Percentiles rank a stretch among this genome's conserved stretches.
Evolutionary conservation across 2,113 vertebrate species (phyloP).

Genomic region (Serranochromis macrocephalus): DNA sequence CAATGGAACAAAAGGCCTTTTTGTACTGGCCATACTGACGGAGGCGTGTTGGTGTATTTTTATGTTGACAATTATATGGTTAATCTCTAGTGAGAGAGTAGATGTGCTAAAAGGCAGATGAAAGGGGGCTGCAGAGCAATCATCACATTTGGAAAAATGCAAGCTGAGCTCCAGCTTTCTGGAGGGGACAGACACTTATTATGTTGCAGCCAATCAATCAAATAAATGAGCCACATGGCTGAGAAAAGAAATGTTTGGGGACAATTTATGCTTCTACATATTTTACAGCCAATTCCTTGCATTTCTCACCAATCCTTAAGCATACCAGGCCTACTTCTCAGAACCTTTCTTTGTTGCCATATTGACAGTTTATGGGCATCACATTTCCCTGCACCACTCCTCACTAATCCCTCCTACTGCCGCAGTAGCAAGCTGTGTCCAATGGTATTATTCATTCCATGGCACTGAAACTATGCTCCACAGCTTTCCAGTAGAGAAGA

Average conservation of each 20-base stretch:
- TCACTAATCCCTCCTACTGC: neutral
- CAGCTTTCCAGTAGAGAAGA: neutral
- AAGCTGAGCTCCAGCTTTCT: neutral
- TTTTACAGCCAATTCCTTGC: neutral
- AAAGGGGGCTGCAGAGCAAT: neutral
- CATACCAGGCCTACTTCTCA: neutral
- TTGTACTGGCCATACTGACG: slow-evolving; percentile 11
- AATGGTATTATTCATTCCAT: slow-evolving; percentile 18
- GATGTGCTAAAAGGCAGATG: slow-evolving; percentile 1
- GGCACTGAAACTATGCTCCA: neutral
- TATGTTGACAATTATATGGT: slow-evolving; percentile 22
- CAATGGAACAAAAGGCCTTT: slow-evolving; percentile 41
- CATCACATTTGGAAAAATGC: slow-evolving; percentile 7
- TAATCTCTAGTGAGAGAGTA: slow-evolving; percentile 1
- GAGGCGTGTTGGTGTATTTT: neutral
- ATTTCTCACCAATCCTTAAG: neutral
- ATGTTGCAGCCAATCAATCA: slow-evolving; percentile 36
- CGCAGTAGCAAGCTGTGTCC: slow-evolving; percentile 8
- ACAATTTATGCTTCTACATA: neutral
- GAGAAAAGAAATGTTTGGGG: neutral
- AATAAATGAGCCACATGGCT: neutral
- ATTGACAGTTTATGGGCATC: slow-evolving; percentile 37
- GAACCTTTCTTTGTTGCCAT: neutral
- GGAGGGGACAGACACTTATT: slow-evolving; percentile 5
- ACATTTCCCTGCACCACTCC: slow-evolving; percentile 7